These are phyloP conservation scores for Tenualosa ilisha DNA, from an alignment of 2,797 vertebrate genomes.

Conservation along the genomic window DNA sequence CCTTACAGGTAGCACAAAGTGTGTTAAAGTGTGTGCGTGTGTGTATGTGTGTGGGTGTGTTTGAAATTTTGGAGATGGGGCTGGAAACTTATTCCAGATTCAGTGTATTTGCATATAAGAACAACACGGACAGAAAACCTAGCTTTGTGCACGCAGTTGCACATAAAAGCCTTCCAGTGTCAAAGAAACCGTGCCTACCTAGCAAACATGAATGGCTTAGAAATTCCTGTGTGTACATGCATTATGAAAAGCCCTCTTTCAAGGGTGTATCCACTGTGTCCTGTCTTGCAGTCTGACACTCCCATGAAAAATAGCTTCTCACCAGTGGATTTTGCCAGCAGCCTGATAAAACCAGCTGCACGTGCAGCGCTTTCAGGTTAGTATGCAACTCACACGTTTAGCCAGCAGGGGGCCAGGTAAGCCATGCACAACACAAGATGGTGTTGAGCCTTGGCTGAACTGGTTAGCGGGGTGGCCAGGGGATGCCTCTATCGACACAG, in stretches of 20 bases:
- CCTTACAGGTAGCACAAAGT: neutral
- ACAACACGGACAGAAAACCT: neutral
- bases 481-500: neutral
- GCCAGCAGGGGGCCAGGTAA: neutral
- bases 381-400: constrained; percentile 12
- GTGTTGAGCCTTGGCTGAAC: neutral
- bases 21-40: too few relatives aligned
- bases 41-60: too few relatives aligned
- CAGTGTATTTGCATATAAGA: neutral
- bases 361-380: constrained; percentile 70
- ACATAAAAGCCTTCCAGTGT: neutral
- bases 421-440: neutral
- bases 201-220: neutral
- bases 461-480: too few relatives aligned
- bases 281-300: constrained; percentile 67
- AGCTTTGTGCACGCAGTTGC: neutral
- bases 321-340: constrained; percentile 69
- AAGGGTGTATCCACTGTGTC: neutral
- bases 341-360: constrained; percentile 59
- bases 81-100: neutral
- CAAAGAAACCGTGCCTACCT: neutral
- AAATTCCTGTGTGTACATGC: neutral
- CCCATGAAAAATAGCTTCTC: constrained; percentile 72
- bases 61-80: neutral
- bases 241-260: neutral